Base-by-base conservation (phyloP, 1,140 invertebrate species). In the Drosophila orosa region DNA sequence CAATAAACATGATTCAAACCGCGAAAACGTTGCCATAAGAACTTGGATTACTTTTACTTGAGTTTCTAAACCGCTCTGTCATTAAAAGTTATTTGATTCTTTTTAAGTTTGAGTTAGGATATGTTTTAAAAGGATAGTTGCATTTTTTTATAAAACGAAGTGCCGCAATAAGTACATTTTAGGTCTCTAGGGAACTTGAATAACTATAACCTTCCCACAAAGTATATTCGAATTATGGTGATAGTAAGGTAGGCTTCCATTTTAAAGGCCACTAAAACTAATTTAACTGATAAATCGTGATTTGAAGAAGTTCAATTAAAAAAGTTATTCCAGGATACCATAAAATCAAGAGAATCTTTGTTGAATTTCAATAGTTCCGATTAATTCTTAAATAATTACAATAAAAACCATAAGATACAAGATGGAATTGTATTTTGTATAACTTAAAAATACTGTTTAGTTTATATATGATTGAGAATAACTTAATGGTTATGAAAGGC, bases 1-100 rank as follows among this genome's bases (percentile, higher is more conserved):
- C 31, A 54, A 37, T 35, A 35, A 54, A 35, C 50, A 35, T 35
- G 50, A 54, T 35, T 54, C 50, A 54, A 33, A 35, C 50, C 50
- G 19, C 50, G 50, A 54, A 52, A 35, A n/a, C 50, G 50, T 54
- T 54, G 50, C 31, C 50, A 54, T 54, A 54, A 54, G 50, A 54
- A 54, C 50, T 54, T 54, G 19, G 50, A 35, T 54, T 54, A 24
- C 50, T 54, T 54, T 54, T 54, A 54, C 50, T 54, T 54, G 29
- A 24, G 31, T 54, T 54, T 54, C 50, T 35, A 24, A 33, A 52
- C 48, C 13, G 29, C 48, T 54, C 19, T 54, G 50, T 54, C 31
- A 54, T 35, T 35, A 54, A 35, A 35, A 35, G 50, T n/a, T n/a
- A 15, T 54, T 35, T 22, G 31, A 9, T 54, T 35, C 8, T 22